Evolutionary conservation across 1,140 invertebrate species (phyloP).

Genomic region (Anthonomus grandis): DNA sequence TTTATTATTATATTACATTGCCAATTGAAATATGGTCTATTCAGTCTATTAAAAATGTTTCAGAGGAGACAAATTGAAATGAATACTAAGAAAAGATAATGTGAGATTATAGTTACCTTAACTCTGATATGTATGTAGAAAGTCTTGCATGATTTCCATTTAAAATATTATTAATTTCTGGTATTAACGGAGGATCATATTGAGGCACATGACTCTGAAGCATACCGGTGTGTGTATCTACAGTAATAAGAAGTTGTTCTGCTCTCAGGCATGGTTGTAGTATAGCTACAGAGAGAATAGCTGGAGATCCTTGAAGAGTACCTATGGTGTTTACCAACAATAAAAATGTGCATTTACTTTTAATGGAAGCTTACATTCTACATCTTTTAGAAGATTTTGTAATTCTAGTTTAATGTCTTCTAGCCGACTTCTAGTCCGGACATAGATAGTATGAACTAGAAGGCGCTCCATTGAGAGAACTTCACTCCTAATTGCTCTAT

Average conservation of each 20-base stretch:
- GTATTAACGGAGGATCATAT: slow-evolving; percentile 76
- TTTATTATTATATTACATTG: too few relatives aligned
- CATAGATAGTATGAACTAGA: slow-evolving; percentile 96
- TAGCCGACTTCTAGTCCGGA: slow-evolving; percentile 79
- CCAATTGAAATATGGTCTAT: too few relatives aligned
- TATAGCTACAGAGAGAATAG: slow-evolving; percentile 85
- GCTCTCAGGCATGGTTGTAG: slow-evolving; percentile 85
- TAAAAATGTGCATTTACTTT: too few relatives aligned
- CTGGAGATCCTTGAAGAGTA: slow-evolving; percentile 76
- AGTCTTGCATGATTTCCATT: slow-evolving; percentile 73
- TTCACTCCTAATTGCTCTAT: slow-evolving; percentile 78
- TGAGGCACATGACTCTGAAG: slow-evolving; percentile 88
- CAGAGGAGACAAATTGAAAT: slow-evolving; percentile 6
- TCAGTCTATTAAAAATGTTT: too few relatives aligned
- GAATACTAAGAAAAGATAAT: neutral
- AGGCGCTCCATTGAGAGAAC: slow-evolving; percentile 91
- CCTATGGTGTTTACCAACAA: too few relatives aligned
- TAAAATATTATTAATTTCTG: slow-evolving; percentile 76
- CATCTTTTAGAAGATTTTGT: slow-evolving; percentile 67
- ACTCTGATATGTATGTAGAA: slow-evolving; percentile 66
- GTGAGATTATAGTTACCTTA: slow-evolving; percentile 55
- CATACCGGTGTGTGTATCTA: slow-evolving; percentile 92
- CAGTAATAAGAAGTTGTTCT: slow-evolving; percentile 86
- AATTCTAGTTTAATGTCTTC: slow-evolving; percentile 80
- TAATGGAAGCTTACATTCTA: slow-evolving; percentile 66